Evolutionary conservation across 2,797 vertebrate genomes (phyloP).

Genomic region (Danio aesculapii): DNA sequence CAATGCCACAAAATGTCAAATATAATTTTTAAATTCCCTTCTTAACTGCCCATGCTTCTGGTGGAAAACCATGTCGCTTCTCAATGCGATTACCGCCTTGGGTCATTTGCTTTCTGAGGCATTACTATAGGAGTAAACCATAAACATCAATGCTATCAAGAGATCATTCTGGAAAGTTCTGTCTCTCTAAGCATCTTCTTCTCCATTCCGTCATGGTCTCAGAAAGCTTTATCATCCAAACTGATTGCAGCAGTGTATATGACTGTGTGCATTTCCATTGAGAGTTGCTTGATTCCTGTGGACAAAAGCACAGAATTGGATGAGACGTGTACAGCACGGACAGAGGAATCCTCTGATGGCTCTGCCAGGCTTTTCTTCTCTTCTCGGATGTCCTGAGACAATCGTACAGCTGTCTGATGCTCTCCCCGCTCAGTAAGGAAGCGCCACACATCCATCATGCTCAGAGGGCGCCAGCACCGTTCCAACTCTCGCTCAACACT

Average conservation of each 20-base stretch:
- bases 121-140: slow-evolving; percentile 71
- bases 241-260: slow-evolving; percentile 24
- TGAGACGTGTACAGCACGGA: slow-evolving; percentile 76
- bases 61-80: slow-evolving; percentile 67
- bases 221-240: slow-evolving; percentile 48
- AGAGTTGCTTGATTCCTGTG: slow-evolving; percentile 55
- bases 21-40: slow-evolving; percentile 17
- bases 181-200: slow-evolving; percentile 29
- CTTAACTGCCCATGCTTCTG: slow-evolving; percentile 56
- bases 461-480: slow-evolving; percentile 60
- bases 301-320: slow-evolving; percentile 66
- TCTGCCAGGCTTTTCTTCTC: slow-evolving; percentile 67
- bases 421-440: slow-evolving; percentile 71
- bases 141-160: slow-evolving; percentile 56
- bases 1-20: slow-evolving; percentile 12
- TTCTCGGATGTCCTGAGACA: slow-evolving; percentile 72
- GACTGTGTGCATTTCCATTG: slow-evolving; percentile 49
- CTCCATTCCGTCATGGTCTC: slow-evolving; percentile 34
- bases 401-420: slow-evolving; percentile 81
- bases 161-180: slow-evolving; percentile 55
- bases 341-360: slow-evolving; percentile 76
- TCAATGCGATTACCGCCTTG: slow-evolving; percentile 70
- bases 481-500: slow-evolving; percentile 69
- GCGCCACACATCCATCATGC: slow-evolving; percentile 77
- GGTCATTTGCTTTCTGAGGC: slow-evolving; percentile 69